Percentiles rank a stretch among this genome's conserved stretches.
These are phyloP conservation scores for Ellobium chinense DNA, from an alignment of 2,888 invertebrate species.

Conservation along the genomic window DNA sequence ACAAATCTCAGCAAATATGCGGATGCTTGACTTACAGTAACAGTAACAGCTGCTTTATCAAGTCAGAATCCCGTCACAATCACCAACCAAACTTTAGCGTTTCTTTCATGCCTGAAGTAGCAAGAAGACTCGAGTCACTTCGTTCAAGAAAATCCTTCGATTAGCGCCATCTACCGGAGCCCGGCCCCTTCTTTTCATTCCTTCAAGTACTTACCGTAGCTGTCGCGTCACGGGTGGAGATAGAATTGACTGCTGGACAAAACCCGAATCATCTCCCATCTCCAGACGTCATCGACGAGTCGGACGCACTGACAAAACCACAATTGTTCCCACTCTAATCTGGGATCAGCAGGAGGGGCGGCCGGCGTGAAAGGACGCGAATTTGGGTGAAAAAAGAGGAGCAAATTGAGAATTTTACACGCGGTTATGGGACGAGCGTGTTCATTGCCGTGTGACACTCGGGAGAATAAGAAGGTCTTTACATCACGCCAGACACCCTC, in stretches of 20 bases:
- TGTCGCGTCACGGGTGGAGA: neutral
- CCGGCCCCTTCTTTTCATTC: neutral
- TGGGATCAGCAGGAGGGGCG: neutral
- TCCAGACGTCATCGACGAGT: neutral
- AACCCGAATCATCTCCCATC: neutral
- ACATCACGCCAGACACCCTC: neutral
- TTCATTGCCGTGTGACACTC: neutral
- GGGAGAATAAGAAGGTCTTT: neutral
- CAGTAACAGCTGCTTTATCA: too few relatives aligned
- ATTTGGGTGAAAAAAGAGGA: neutral
- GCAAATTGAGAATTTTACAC: neutral
- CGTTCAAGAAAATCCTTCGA: neutral
- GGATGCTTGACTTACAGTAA: too few relatives aligned
- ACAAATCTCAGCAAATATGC: too few relatives aligned
- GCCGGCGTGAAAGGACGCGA: neutral
- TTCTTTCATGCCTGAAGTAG: too few relatives aligned
- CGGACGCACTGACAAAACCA: neutral
- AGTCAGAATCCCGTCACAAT: too few relatives aligned
- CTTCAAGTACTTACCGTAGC: neutral
- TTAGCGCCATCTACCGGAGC: neutral
- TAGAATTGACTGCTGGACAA: neutral
- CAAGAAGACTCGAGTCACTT: too few relatives aligned
- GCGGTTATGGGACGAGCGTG: too few relatives aligned
- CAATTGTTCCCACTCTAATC: constrained; percentile 27
- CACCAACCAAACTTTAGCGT: too few relatives aligned